Evolutionary conservation across 2,113 vertebrate species (phyloP).

Genomic region (Ceyx cyanopectus): DNA sequence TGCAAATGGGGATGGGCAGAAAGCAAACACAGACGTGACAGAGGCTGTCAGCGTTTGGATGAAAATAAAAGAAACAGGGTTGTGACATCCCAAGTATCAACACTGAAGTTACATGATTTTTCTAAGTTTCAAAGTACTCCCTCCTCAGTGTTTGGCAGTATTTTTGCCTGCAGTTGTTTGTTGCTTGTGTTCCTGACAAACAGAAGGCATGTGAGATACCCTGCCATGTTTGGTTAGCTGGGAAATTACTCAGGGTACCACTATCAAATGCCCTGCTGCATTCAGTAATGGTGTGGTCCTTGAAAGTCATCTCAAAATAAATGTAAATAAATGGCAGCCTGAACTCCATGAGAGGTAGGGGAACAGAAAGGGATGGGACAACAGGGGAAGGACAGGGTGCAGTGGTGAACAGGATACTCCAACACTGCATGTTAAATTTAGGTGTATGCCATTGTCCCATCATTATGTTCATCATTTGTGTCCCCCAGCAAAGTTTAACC

Average conservation of each 20-base stretch:
- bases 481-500: background rate
- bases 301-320: conserved; percentile 15
- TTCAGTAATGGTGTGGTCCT: background rate
- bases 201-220: background rate
- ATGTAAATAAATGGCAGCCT: background rate
- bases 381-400: background rate
- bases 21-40: background rate
- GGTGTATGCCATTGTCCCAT: background rate
- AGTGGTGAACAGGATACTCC: background rate
- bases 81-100: background rate
- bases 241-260: background rate
- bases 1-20: background rate
- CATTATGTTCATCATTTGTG: too few species aligned
- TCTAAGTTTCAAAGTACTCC: background rate
- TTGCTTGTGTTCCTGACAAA: background rate
- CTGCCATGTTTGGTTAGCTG: background rate
- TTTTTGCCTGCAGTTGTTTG: conserved; percentile 10
- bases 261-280: background rate
- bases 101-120: background rate
- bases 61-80: background rate
- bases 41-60: background rate
- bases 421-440: background rate
- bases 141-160: background rate
- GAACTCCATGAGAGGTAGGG: background rate
- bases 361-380: background rate